Percentiles rank a stretch among this genome's conserved stretches.
These are phyloP conservation scores for Pectinophora gossypiella DNA, from an alignment of 1,140 invertebrate genomes.

Conservation along the genomic window DNA sequence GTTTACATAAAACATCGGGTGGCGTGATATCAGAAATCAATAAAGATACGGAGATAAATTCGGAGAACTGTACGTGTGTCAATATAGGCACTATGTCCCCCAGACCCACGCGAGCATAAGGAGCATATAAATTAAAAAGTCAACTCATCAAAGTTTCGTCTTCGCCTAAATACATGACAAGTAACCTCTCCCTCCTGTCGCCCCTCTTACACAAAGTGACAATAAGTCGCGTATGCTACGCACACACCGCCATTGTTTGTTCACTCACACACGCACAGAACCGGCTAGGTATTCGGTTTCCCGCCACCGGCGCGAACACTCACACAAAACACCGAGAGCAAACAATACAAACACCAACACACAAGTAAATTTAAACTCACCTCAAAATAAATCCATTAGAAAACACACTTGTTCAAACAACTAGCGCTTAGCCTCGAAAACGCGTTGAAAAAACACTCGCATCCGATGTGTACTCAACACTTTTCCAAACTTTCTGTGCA, in stretches of 20 bases:
- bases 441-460: constrained; percentile 73
- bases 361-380: constrained; percentile 75
- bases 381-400: constrained; percentile 76
- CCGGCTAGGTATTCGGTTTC: constrained; percentile 71
- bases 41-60: constrained; percentile 33
- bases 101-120: constrained; percentile 29
- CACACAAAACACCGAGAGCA: constrained; percentile 69
- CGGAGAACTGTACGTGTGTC: constrained; percentile 27
- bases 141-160: constrained; percentile 66
- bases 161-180: constrained; percentile 74
- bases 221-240: constrained; percentile 56
- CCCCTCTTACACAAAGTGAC: constrained; percentile 67
- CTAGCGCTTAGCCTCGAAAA: constrained; percentile 74
- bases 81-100: constrained; percentile 26
- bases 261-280: constrained; percentile 51
- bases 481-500: constrained; percentile 71
- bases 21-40: constrained; percentile 51
- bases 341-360: constrained; percentile 74
- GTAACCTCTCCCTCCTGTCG: constrained; percentile 57
- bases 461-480: constrained; percentile 65
- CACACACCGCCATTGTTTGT: constrained; percentile 56
- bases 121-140: constrained; percentile 68
- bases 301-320: constrained; percentile 69
- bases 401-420: constrained; percentile 75
- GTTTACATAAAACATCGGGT: constrained; percentile 48